Evolutionary conservation across 2,888 invertebrate genomes (phyloP), one percentile per base, ranked within the genome.

Genomic region (Caenorhabditis parvicauda): DNA sequence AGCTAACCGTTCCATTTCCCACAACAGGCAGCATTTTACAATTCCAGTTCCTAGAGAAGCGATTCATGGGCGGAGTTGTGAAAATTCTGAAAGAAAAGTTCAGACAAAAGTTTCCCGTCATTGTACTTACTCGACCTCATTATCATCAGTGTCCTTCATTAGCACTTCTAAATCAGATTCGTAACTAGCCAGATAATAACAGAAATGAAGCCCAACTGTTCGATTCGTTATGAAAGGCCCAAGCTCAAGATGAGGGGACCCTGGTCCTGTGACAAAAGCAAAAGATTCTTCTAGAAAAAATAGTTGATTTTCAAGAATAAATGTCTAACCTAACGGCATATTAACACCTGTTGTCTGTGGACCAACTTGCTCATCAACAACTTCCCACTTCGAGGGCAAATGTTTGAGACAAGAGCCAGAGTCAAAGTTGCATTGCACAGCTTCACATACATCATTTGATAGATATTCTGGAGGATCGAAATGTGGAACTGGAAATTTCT

Each of bases 201-300:
- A 75, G 55, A 75, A 75, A 19, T 70, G 70, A 12, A 75, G 39
- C 0, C 68, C 67, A 39, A 64, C 61, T 2, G 70, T 68, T 27
- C 72, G 28, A 6, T 59, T 55, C 9, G 74, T 50, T 21, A 43
- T n/a, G 27, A 75, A 60, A 14, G 60, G 59, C 6, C 61, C 67
- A 1, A 72, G 37, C 17, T 52, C 46, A 2, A 75, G 49, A 0
- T 43, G 44, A 0, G 59, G 60, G 9, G 65, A 64, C 7, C 72
- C 75, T 5, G 67, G 63, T 0, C 75, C 75, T 38, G 63, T 54
- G 0, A 58, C 55, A 58, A 67, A 75, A 7, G 62, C 75, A 54
- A 67, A 75, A 32, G 53, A 51, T 28, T 67, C 72, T 39, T 69
- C 70, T 70, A 43, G 35, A 57, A 48, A 39, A 24, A 38, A 28